These are phyloP conservation scores for Gymnarchus niloticus DNA, from an alignment of 2,113 vertebrate species.

Conservation along the genomic window DNA sequence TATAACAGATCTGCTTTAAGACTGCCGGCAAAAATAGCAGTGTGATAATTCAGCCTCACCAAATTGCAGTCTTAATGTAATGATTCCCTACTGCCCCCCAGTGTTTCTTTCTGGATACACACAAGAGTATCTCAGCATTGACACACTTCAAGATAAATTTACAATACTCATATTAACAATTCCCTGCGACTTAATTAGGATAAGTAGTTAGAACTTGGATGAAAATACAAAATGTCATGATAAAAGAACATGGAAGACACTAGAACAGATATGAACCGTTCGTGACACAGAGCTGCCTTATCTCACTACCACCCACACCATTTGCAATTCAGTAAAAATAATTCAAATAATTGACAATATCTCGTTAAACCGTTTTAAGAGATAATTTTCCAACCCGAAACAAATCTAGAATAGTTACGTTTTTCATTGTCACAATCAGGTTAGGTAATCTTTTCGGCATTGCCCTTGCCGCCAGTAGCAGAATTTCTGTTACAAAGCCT, in stretches of 20 bases:
- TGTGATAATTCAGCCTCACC: neutral
- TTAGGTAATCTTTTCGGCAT: neutral
- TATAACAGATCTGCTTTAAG: no score
- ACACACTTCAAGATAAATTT: no score
- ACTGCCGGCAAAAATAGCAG: no score
- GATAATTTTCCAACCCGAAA: neutral
- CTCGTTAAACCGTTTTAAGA: neutral
- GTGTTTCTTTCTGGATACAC: neutral
- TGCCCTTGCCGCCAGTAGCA: neutral
- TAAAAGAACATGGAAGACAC: no score
- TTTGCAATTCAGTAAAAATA: neutral
- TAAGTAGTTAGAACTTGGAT: no score
- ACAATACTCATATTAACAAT: no score
- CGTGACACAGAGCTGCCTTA: neutral
- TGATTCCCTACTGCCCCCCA: constrained; percentile 32
- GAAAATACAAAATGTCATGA: no score
- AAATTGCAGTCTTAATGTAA: neutral
- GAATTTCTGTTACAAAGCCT: no score
- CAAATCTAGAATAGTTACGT: neutral
- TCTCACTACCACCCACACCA: neutral
- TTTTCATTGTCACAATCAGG: neutral
- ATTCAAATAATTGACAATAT: neutral
- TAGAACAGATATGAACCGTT: no score
- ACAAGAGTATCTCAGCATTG: no score
- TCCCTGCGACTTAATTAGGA: no score